phyloP scores from a whole-genome alignment of 64 coral and sea anemone genomes.

The Stichodactyla helianthus region DNA sequence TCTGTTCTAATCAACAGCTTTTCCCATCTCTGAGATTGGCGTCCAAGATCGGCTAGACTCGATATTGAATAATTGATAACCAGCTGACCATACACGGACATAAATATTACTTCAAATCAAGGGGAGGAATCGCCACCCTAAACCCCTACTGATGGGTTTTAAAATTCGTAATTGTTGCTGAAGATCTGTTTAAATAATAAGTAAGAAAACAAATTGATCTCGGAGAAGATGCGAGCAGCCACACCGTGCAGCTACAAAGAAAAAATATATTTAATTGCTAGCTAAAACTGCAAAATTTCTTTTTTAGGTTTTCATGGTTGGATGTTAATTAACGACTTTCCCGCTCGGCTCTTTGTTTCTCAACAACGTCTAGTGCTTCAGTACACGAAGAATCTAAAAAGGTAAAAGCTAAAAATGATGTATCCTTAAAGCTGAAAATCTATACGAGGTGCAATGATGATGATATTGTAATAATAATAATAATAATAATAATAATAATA shows the following conservation, averaged over 20 bases:
- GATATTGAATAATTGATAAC: not conserved
- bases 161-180: not conserved
- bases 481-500: too few species aligned
- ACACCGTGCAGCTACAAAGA: not conserved
- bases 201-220: not conserved
- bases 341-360: not conserved
- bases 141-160: not conserved
- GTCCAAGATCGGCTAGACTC: not conserved
- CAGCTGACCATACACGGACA: not conserved
- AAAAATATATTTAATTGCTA: not conserved
- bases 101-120: not conserved
- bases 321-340: not conserved
- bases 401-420: too few species aligned
- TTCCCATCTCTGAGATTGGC: not conserved
- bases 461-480: too few species aligned
- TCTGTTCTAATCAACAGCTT: not conserved
- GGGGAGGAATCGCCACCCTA: not conserved
- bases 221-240: not conserved
- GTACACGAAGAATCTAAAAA: not conserved
- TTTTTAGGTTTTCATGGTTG: not conserved
- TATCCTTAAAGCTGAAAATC: too few species aligned
- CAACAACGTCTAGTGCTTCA: not conserved
- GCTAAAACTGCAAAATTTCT: not conserved
- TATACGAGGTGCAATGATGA: too few species aligned
- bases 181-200: not conserved